Base-by-base conservation (phyloP, 2,797 vertebrate species). In the Characodon lateralis region DNA sequence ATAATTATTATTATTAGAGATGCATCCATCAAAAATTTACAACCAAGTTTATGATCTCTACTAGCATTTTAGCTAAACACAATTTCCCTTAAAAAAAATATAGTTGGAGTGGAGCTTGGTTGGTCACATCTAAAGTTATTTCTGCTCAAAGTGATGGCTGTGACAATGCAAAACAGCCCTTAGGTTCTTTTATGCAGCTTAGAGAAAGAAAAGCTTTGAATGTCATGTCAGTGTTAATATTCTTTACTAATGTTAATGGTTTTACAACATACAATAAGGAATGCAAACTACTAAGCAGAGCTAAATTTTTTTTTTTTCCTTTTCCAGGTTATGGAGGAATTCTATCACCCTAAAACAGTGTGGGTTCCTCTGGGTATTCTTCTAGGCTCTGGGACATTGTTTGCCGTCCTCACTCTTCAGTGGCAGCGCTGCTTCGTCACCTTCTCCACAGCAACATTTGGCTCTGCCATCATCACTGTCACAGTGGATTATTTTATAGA, bases 401-500 rank as follows among this genome's bases (percentile, higher is more conserved):
- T 97, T 0, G 98, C 98, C 0, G 97, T 99, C 89, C 96, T 99
- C 74, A 98, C 98, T 2, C 95, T 99, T 76, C 98, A 98, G 82
- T 99, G 98, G 98, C 98, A 99, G 84, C 97, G 97, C 74, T 97
- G 96, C 83, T 98, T 99, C 76, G 97, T 97, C 90, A 98, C 98
- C 0, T 91, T 99, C 16, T 98, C 98, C 89, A 99, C 98, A 0
- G 97, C 98, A 0, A 97, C 97, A 71, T 99, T 99, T 0, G 98
- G 98, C 71, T 96, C 97, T 0, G 98, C 98, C 1, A 95, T 99
- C 89, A 98, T 99, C 92, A 98, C 98, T 0, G 96, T 98, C 77
- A 98, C 98, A 0, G 96, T 98, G 9, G 98, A 99, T 93, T 99
- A 99, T 93, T 99, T 99, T 76, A 97, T 98, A 0, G 98, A 99